phyloP scores from a whole-genome alignment of 2,888 invertebrate species.

The Hemithea aestivaria region DNA sequence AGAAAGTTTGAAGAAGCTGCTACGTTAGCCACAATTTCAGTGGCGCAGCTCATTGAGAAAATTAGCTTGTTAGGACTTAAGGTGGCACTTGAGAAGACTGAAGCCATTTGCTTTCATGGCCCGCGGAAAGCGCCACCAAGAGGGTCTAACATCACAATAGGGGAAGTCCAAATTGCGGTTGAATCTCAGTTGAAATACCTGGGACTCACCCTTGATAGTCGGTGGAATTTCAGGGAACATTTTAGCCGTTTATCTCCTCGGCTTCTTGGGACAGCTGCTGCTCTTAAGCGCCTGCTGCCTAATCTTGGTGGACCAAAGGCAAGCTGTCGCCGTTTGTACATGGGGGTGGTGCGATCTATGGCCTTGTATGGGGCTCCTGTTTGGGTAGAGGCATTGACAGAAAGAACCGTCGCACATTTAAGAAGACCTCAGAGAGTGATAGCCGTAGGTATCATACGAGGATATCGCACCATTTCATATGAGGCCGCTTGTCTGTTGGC shows the following conservation, averaged over 20 bases:
- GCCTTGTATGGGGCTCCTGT: conserved; percentile 3
- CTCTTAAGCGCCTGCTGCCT: not conserved
- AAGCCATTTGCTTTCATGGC: no score
- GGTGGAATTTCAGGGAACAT: conserved; percentile 13
- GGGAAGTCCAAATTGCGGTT: not conserved
- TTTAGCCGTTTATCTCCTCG: conserved; percentile 4
- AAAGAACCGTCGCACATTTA: not conserved
- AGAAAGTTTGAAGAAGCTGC: conserved; percentile 7
- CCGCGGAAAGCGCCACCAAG: no score
- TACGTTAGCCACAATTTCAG: not conserved
- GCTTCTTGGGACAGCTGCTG: not conserved
- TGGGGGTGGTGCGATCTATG: conserved; percentile 1
- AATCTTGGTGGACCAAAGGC: not conserved
- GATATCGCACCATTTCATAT: conserved; percentile 1
- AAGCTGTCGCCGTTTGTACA: not conserved
- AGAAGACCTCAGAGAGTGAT: conserved; percentile 3
- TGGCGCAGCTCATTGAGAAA: no score
- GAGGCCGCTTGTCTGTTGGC: conserved; percentile 1
- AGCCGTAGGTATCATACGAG: not conserved
- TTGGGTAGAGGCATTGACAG: not conserved
- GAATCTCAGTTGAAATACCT: conserved; percentile 12
- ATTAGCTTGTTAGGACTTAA: no score
- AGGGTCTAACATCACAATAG: no score
- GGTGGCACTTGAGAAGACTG: conserved; percentile 2
- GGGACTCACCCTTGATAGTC: conserved; percentile 15